Base-by-base conservation (phyloP, 2,113 vertebrate genomes). In the Dipodomys stephensi region DNA sequence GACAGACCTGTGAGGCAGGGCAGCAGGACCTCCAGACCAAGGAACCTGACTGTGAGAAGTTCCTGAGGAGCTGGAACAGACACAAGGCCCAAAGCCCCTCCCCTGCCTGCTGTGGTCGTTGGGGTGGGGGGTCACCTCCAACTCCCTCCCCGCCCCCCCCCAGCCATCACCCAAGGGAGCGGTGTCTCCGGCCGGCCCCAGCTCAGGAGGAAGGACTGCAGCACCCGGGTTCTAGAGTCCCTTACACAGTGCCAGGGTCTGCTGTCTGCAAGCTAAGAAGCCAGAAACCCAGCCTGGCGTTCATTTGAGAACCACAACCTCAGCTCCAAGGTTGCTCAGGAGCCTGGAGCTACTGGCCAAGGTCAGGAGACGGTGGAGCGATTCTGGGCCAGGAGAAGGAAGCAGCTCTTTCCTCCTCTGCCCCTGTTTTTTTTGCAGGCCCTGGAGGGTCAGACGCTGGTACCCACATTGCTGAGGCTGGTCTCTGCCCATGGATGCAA, bases 11-110 rank as follows among this genome's bases (percentile, higher is more conserved):
- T 9, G 11, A 53, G 49, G 49, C 49, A 8, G 35, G 35, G 35
- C 35, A 35, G 35, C 35, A 35, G 5, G 22, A 11, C 76, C 35
- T 73, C 77, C 15, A 25, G 72, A 60, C n/a, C 60, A 30, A 16
- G 39, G 44, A 72, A 69, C 2, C 44, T 19, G 7, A 1, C 12
- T 19, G 0, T 1, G 35, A 30, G 6, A 12, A 30, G 27, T 10
- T 27, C 7, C 62, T 44, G 5, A 0, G 6, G 30, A n/a, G 23
- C 12, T 25, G 12, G 32, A 46, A 20, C 64, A 30, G 53, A 39
- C 72, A 27, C 7, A 7, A 0, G 4, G 49, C 32, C 22, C 27
- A 25, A 0, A 7, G 0, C 49, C 15, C 4, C 22, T 7, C 4
- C 28, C n/a, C 20, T 11, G 18, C n/a, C 65, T 30, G 23, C 22